Evolutionary conservation across 2,797 vertebrate species (phyloP).

Genomic region (Carcharodon carcharias): DNA sequence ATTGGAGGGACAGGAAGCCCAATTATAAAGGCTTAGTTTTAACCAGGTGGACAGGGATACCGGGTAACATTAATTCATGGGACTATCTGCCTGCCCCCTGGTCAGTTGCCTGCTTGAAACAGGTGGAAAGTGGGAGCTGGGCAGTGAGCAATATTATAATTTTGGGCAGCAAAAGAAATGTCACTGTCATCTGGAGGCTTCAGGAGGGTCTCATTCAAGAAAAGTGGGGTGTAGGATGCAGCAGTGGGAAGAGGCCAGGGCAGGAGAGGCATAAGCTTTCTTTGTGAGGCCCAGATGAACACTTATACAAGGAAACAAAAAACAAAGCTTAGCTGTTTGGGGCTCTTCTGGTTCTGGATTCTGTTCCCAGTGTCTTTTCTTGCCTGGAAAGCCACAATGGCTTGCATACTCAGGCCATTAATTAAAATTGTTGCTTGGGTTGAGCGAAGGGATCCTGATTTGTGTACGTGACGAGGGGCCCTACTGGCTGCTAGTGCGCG

Average conservation of each 20-base stretch:
- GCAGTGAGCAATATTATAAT: not conserved
- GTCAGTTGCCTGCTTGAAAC: not conserved
- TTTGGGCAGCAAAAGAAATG: not conserved
- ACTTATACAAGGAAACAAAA: not conserved
- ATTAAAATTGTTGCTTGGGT: not conserved
- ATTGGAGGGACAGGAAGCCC: not conserved
- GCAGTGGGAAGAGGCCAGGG: not conserved
- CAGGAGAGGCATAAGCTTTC: not conserved
- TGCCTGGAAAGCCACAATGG: not conserved
- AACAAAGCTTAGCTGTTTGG: not conserved
- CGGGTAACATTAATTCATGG: not conserved
- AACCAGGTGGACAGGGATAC: not conserved
- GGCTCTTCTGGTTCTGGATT: not conserved
- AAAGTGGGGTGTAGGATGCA: no score
- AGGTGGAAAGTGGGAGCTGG: not conserved
- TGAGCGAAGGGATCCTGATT: not conserved
- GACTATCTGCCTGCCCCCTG: not conserved
- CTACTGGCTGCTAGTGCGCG: not conserved
- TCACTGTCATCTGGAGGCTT: not conserved
- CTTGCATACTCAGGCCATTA: not conserved
- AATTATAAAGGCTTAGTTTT: not conserved
- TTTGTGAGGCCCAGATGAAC: no score
- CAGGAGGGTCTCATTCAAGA: not conserved
- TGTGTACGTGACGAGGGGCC: not conserved
- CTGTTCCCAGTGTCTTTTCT: not conserved